Evolutionary conservation across 2,113 vertebrate genomes (phyloP), one percentile per base, ranked within the genome.

Genomic region (Sitta europaea): DNA sequence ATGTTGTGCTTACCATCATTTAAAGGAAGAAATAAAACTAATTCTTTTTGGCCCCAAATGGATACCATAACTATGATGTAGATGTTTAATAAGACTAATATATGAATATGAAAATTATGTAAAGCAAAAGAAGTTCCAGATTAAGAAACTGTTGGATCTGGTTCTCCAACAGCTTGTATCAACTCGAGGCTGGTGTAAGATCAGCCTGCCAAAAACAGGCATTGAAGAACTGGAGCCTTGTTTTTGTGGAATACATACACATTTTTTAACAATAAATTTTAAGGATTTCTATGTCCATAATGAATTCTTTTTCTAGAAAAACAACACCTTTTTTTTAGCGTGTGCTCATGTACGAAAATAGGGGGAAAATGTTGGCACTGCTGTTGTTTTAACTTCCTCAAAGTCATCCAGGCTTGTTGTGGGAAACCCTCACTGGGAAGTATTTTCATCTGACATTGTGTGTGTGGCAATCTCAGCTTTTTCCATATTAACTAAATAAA

Each of bases 331-430:
- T 47, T 50, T 76, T n/a, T 11, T 3, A 42, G 16, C 5, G 3
- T 47, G 7, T 67, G 7, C 55, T 82, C 11, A 36, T 21, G 22
- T 36, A 63, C 53, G 65, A 36, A 75, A 6, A 35, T 24, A 31
- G 33, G 6, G 25, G 2, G 5, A 47, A 86, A 70, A 4, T 5
- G 1, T 28, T 85, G 43, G 2, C 0, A 0, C 13, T 75, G 27
- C n/a, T n/a, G 40, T 40, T 40, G 40, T 91, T 76, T 89, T 72
- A 72, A 27, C 25, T 75, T 75, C 28, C 31, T 23, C 25, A 29
- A 55, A 4, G 38, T 45, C 42, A 35, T 51, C n/a, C 19, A 78
- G 27, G 7, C 53, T 78, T 47, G 10, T n/a, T 90, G 24, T 63
- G 25, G 22, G 55, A 67, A 81, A 40, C 9, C 22, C 33, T 83